phyloP scores from a whole-genome alignment of 2,888 invertebrate genomes.

The Pinctada fucata region DNA sequence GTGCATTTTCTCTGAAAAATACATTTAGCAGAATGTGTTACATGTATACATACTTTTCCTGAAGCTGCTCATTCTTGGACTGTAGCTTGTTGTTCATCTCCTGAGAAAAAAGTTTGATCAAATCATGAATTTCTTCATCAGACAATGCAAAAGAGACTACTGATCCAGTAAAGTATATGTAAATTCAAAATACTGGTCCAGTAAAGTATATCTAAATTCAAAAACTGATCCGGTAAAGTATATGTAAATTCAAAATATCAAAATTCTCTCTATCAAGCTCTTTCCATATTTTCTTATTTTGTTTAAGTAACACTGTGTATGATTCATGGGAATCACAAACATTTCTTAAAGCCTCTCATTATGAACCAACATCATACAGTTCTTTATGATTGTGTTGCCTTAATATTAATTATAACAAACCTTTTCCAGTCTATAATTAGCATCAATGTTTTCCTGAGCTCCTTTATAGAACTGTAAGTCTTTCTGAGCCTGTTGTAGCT shows the following conservation, averaged over 20 bases:
- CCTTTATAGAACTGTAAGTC: slow-evolving; percentile 67
- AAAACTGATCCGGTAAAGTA: not conserved
- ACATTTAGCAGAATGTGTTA: too few species aligned
- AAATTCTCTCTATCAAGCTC: not conserved
- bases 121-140: too few species aligned
- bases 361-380: too few species aligned
- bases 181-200: not conserved
- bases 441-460: slow-evolving; percentile 62
- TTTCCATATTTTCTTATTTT: too few species aligned
- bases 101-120: slow-evolving; percentile 47
- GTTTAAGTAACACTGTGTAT: too few species aligned
- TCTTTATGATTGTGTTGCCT: too few species aligned
- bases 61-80: slow-evolving; percentile 65
- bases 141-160: too few species aligned
- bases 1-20: too few species aligned
- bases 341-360: too few species aligned
- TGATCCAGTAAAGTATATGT: not conserved
- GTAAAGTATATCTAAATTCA: not conserved
- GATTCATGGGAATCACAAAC: too few species aligned
- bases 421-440: slow-evolving; percentile 67
- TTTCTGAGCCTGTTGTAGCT: slow-evolving; percentile 64
- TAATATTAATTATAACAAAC: slow-evolving; percentile 42
- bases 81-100: slow-evolving; percentile 67
- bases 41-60: slow-evolving; percentile 63
- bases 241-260: not conserved